Base-by-base conservation (phyloP, 1,140 invertebrate genomes). In the Acarapis woodi region DNA sequence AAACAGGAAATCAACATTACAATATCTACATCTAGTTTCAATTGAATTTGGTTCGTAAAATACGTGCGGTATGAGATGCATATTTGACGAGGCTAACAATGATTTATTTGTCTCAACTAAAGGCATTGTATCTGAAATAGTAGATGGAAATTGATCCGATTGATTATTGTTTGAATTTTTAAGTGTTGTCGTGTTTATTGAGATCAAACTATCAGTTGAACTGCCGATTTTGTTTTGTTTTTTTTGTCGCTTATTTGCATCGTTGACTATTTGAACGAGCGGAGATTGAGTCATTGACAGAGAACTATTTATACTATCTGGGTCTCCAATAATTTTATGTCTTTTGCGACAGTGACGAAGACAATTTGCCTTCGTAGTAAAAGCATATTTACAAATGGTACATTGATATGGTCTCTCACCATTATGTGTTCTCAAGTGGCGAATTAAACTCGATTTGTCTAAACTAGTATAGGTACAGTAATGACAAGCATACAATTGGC, bases 331-430 rank as follows among this genome's bases (percentile, higher is more conserved):
- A n/a, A n/a, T 74, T 0, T 71, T 68, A 49, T 94, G 85, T 2
- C 57, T 78, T 61, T 60, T 93, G 37, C 58, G 55, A 31, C 63
- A 50, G 47, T 64, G 62, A n/a, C 62, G 49, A 76, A 49, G 82
- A 60, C 50, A 93, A 61, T 61, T 94, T 68, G 61, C 61, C 48
- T 93, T 90, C 0, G 85, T 94, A 2, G 85, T 93, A 53, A 93
- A 94, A 1, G 82, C 79, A 47, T 79, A 88, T 46, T 80, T 78
- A 54, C 87, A 94, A 2, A 88, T 64, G 1, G 70, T 67, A 49
- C 87, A 93, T 50, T 88, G 77, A 49, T 80, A 94, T 0, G 85
- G 85, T 3, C 82, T 62, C 47, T 90, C 82, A 0, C 83, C 83
- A 49, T 87, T 90, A 56, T 93, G 85, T 2, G 73, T 75, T 43